These are phyloP conservation scores for Tuberolachnus salignus DNA, from an alignment of 2,888 invertebrate genomes.

Conservation along the genomic window DNA sequence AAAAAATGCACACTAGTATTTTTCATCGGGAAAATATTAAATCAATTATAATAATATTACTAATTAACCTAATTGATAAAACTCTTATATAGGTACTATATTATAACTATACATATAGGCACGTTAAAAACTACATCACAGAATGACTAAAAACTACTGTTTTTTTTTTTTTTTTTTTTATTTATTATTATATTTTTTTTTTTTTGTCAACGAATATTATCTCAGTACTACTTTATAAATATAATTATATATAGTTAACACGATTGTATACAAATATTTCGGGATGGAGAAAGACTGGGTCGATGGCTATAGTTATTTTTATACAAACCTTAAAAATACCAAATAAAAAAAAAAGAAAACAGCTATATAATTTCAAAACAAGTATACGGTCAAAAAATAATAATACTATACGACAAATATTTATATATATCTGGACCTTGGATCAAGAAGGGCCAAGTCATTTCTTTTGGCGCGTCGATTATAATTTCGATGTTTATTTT, in stretches of 20 bases:
- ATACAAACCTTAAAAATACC: not conserved
- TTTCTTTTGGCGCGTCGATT: no score
- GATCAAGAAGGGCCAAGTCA: no score
- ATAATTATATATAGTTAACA: not conserved
- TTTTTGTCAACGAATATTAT: no score
- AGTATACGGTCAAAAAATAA: not conserved
- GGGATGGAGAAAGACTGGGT: not conserved
- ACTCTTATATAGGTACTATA: no score
- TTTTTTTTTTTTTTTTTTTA: not conserved
- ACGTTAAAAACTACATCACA: conserved; percentile 48
- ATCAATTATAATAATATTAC: no score
- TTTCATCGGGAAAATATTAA: not conserved
- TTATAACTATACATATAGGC: not conserved
- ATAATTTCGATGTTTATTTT: no score
- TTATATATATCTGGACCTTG: not conserved
- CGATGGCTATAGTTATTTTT: conserved; percentile 4
- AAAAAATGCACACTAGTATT: not conserved
- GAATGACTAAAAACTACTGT: conserved; percentile 36
- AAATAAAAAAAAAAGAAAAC: not conserved
- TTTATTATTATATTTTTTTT: not conserved
- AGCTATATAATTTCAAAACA: not conserved
- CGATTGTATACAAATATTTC: not conserved
- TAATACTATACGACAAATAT: not conserved
- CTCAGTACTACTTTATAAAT: no score
- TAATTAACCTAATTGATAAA: not conserved